Percentiles rank a stretch among this genome's conserved stretches.
These are phyloP conservation scores for Mus pahari DNA, from an alignment of 2,113 vertebrate genomes.

Conservation along the genomic window DNA sequence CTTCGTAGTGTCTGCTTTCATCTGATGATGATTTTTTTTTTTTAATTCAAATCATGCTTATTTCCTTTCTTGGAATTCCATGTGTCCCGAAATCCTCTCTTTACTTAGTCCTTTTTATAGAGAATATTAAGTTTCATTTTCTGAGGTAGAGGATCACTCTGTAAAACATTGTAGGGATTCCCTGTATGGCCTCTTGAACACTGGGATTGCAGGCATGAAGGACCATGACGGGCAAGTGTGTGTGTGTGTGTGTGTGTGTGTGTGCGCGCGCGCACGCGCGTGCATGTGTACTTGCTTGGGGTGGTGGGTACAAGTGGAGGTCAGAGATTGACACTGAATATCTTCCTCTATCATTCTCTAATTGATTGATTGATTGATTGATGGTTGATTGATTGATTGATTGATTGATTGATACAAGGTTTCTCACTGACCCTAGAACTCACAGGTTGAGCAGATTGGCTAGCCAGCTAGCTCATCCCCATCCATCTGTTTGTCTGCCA, in stretches of 20 bases:
- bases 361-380: background rate
- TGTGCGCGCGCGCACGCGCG: background rate
- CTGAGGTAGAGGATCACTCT: background rate
- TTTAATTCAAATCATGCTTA: background rate
- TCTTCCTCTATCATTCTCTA: background rate
- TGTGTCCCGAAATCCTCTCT: background rate
- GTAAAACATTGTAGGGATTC: background rate
- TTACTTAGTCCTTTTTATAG: background rate
- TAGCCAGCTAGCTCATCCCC: background rate
- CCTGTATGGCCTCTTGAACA: no score
- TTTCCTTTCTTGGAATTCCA: background rate
- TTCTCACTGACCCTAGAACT: background rate
- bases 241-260: background rate
- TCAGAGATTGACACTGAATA: background rate
- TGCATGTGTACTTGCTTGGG: background rate
- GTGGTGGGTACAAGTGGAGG: background rate
- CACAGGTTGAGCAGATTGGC: background rate
- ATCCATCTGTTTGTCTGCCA: background rate
- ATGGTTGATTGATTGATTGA: background rate
- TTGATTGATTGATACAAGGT: background rate
- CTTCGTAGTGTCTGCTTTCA: background rate
- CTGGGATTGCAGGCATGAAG: background rate
- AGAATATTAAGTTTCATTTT: background rate
- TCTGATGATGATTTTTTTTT: background rate
- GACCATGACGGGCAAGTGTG: background rate